A percentile compares a stretch with the other conserved stretches of the same genome.
Evolutionary conservation across 2,797 vertebrate species (phyloP).

Genomic region (Eulemur albifrons): DNA sequence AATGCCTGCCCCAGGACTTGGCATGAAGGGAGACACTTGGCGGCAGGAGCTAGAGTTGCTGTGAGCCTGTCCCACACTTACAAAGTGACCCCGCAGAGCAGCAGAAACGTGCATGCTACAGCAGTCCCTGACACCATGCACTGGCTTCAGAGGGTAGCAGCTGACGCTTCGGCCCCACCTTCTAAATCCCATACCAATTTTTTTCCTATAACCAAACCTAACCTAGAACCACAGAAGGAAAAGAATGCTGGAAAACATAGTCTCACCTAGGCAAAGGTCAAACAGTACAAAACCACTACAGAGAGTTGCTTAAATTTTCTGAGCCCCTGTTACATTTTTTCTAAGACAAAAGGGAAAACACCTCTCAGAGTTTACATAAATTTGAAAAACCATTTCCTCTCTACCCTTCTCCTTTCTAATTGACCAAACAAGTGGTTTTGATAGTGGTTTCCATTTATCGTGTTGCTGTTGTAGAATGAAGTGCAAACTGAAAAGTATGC

Average conservation of each 20-base stretch:
- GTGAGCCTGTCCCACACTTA: rapidly evolving
- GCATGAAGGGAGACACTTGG: not conserved
- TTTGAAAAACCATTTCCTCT: not conserved
- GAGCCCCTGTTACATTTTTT: not conserved
- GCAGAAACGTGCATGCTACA: not conserved
- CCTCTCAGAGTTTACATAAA: not conserved
- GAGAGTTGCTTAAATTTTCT: not conserved
- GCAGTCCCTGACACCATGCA: rapidly evolving
- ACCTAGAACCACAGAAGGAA: not conserved
- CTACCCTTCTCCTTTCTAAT: too few species aligned
- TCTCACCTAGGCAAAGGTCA: not conserved
- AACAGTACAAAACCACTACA: not conserved
- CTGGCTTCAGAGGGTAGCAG: not conserved
- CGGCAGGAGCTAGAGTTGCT: not conserved
- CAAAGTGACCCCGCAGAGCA: not conserved
- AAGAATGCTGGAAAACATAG: not conserved
- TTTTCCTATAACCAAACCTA: not conserved
- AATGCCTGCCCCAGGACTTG: not conserved
- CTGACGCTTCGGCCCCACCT: not conserved
- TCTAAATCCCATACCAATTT: not conserved
- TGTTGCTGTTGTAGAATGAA: too few species aligned
- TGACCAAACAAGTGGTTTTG: too few species aligned
- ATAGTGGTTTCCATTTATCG: too few species aligned
- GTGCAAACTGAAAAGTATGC: not conserved
- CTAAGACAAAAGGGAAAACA: not conserved